Percentiles rank a stretch among this genome's conserved stretches.
phyloP scores from a whole-genome alignment of 2,113 vertebrate genomes.

The Turdus rufiventris region DNA sequence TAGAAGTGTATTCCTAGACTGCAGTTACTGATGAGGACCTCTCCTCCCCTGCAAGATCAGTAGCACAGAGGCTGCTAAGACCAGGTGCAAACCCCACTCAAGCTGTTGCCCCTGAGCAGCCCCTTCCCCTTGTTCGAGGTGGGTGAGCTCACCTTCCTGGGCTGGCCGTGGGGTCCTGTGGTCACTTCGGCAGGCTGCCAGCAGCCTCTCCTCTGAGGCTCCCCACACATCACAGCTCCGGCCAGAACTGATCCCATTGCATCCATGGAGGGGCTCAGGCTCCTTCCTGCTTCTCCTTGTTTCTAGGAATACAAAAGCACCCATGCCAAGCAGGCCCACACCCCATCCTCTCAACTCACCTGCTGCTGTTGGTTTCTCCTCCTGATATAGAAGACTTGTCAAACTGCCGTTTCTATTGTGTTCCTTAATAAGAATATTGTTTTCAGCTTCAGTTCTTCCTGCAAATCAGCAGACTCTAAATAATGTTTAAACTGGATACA shows the following conservation, averaged over 20 bases:
- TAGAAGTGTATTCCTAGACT: background rate
- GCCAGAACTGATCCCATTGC: background rate
- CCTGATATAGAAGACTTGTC: background rate
- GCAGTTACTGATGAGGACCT: rapidly evolving
- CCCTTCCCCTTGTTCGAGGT: background rate
- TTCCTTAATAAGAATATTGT: background rate
- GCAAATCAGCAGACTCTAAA: background rate
- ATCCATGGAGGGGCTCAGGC: rapidly evolving
- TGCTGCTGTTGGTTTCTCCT: background rate
- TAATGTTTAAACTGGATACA: background rate
- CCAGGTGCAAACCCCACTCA: rapidly evolving
- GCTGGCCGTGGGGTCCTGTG: rapidly evolving
- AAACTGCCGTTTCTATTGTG: background rate
- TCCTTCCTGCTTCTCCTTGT: background rate
- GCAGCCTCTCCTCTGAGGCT: background rate
- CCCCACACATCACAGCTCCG: rapidly evolving
- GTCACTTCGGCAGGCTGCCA: background rate
- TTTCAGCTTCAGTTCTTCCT: background rate
- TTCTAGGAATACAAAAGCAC: background rate
- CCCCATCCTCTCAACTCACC: background rate
- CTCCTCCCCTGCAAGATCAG: background rate
- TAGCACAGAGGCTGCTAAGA: background rate
- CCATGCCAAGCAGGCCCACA: background rate
- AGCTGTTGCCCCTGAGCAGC: background rate
- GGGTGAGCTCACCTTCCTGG: background rate